Evolutionary conservation across 1,140 invertebrate species (phyloP), one percentile per base, ranked within the genome.

Genomic region (Steinernema khuongi): DNA sequence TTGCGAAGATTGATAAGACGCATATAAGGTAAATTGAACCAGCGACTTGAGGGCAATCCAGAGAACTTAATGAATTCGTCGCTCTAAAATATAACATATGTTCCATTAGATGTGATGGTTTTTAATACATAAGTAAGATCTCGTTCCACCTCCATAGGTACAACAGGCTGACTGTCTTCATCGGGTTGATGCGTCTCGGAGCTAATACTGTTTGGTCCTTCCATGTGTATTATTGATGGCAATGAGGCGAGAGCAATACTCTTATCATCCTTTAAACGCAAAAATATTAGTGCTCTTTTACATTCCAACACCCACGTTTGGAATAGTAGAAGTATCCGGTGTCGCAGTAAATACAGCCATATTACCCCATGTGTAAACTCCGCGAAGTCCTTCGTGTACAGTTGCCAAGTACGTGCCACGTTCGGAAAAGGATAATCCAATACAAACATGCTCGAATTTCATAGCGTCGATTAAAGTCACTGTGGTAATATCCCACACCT

Each of bases 351-450:
- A 97, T 0, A 97, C 84, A 0, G 91, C 91, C 77, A 90, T 91
- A 86, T 98, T 98, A 0, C 91, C 90, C 96, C 96, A 99, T 11
- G 98, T 86, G 83, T 92, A 96, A 33, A 99, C 89, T 0, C 94
- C 95, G 29, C 96, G 83, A 82, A 94, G 90, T 75, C 92, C 91
- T 0, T 92, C 89, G 84, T 98, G 94, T 0, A 91, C 89, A 1
- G 94, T 97, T 0, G 91, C 93, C 32, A 99, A 85, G 83, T 91
- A 94, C 83, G 96, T 92, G 7, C 93, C 93, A 7, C 90, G 93
- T 4, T 93, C 92, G 0, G 94, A 97, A 88, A 98, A 91, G 30
- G 90, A 88, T 22, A 99, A 81, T 0, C 93, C 94, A 1, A 90
- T 91, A 77, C 92, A 93, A 0, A 93, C 89, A 30, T 90, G 88